These are phyloP conservation scores for Spodoptera litura DNA, from an alignment of 1,140 invertebrate species.

Conservation along the genomic window DNA sequence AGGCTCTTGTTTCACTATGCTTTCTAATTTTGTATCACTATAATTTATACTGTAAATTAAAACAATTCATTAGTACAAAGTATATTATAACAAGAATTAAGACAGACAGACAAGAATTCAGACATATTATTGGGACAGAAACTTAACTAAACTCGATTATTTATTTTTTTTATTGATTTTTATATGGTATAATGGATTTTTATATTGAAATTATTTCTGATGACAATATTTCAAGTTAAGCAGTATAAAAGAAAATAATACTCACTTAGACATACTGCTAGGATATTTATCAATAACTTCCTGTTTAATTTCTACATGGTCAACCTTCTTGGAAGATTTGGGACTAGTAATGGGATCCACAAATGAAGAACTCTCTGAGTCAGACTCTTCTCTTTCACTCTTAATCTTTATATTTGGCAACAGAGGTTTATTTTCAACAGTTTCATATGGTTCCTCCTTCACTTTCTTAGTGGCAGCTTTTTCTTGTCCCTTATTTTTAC, in stretches of 20 bases:
- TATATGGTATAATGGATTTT: no score
- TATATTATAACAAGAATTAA: no score
- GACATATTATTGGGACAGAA: no score
- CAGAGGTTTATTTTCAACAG: constrained; percentile 71
- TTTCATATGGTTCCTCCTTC: constrained; percentile 69
- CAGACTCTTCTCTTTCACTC: constrained; percentile 77
- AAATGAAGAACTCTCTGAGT: constrained; percentile 77
- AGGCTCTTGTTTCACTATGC: constrained; percentile 76
- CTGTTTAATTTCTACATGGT: constrained; percentile 73
- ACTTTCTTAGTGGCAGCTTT: constrained; percentile 65
- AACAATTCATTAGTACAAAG: no score
- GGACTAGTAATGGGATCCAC: constrained; percentile 74
- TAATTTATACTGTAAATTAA: constrained; percentile 62
- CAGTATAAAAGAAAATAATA: constrained; percentile 15
- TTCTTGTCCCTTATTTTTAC: constrained; percentile 58
- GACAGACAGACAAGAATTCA: no score
- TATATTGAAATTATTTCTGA: no score
- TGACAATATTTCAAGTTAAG: background rate
- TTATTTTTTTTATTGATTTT: no score
- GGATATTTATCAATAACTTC: constrained; percentile 71
- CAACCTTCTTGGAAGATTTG: constrained; percentile 66
- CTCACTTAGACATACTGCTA: constrained; percentile 60
- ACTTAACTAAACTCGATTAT: no score
- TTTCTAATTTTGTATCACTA: constrained; percentile 69
- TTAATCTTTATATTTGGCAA: constrained; percentile 81